Evolutionary conservation across 2,113 vertebrate species (phyloP).

Genomic region (Gambusia holbrooki): DNA sequence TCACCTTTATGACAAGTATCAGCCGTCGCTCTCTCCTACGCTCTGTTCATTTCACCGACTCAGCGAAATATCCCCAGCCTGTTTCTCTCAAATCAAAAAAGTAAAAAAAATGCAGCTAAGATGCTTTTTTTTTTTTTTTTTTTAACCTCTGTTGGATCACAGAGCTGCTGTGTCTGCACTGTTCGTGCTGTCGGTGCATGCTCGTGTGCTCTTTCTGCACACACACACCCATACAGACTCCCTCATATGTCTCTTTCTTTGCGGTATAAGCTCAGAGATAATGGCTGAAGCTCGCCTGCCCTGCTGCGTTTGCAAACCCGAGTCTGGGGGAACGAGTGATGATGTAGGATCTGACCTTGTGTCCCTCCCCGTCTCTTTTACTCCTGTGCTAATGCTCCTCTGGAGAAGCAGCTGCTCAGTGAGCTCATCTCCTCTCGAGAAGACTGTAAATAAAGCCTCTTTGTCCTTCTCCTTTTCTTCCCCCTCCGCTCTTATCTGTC

Average conservation of each 20-base stretch:
- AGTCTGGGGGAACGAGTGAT: slow-evolving; percentile 59
- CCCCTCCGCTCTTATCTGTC: slow-evolving; percentile 40
- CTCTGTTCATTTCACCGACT: slow-evolving; percentile 42
- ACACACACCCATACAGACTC: slow-evolving; percentile 8
- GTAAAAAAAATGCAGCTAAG: not conserved
- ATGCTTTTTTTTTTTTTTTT: not conserved
- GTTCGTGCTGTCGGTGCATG: slow-evolving; percentile 6
- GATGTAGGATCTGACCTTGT: slow-evolving; percentile 64
- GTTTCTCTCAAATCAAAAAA: slow-evolving; percentile 12
- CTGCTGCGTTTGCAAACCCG: slow-evolving; percentile 71
- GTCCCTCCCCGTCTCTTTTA: slow-evolving; percentile 39
- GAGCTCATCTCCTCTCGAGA: slow-evolving; percentile 61
- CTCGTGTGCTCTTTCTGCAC: slow-evolving; percentile 23
- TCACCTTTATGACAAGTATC: not conserved
- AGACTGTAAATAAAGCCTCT: slow-evolving; percentile 61
- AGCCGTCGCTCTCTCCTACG: not conserved
- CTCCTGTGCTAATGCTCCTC: slow-evolving; percentile 43
- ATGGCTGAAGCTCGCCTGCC: slow-evolving; percentile 72
- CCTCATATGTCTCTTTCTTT: slow-evolving; percentile 15
- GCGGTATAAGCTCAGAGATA: slow-evolving; percentile 39
- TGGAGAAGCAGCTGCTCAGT: slow-evolving; percentile 72
- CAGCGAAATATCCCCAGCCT: slow-evolving; percentile 43
- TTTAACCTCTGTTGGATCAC: not conserved
- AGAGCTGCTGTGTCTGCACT: slow-evolving; percentile 22
- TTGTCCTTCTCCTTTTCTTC: slow-evolving; percentile 8